phyloP scores from a whole-genome alignment of 2,797 vertebrate species.

The Paedocypris micromegethes region DNA sequence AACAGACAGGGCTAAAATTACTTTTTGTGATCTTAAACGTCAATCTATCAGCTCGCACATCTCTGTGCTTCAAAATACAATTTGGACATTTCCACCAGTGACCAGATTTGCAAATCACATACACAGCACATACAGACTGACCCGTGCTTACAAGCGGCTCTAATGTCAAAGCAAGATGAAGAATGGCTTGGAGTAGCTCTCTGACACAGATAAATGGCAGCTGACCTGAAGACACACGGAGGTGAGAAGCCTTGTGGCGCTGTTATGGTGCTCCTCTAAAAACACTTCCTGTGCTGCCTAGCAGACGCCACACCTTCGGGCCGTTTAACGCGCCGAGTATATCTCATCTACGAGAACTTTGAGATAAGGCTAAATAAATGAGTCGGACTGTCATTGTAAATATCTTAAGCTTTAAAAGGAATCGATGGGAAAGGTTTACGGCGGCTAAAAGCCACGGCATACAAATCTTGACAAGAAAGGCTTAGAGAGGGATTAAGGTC shows the following conservation, averaged over 20 bases:
- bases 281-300: slow-evolving; percentile 54
- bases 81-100: slow-evolving; percentile 13
- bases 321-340: slow-evolving; percentile 14
- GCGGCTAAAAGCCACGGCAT: not conserved
- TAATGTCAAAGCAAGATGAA: slow-evolving; percentile 38
- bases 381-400: not conserved
- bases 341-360: slow-evolving; percentile 22
- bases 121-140: slow-evolving; percentile 36
- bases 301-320: slow-evolving; percentile 27
- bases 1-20: no score
- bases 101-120: slow-evolving; percentile 8
- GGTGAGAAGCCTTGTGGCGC: slow-evolving; percentile 57
- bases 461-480: not conserved
- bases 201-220: slow-evolving; percentile 56
- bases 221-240: slow-evolving; percentile 48
- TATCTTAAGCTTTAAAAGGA: not conserved
- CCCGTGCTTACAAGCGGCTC: slow-evolving; percentile 37
- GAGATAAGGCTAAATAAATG: slow-evolving; percentile 16
- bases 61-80: no score
- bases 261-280: slow-evolving; percentile 51
- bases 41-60: no score
- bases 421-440: no score
- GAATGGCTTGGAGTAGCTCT: slow-evolving; percentile 46
- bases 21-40: no score
- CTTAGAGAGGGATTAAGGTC: not conserved